A percentile compares a stretch with the other conserved stretches of the same genome.
Evolutionary conservation across 92 coral and sea anemone genomes (phyloP).

Genomic region (Zoanthus sansibaricus): DNA sequence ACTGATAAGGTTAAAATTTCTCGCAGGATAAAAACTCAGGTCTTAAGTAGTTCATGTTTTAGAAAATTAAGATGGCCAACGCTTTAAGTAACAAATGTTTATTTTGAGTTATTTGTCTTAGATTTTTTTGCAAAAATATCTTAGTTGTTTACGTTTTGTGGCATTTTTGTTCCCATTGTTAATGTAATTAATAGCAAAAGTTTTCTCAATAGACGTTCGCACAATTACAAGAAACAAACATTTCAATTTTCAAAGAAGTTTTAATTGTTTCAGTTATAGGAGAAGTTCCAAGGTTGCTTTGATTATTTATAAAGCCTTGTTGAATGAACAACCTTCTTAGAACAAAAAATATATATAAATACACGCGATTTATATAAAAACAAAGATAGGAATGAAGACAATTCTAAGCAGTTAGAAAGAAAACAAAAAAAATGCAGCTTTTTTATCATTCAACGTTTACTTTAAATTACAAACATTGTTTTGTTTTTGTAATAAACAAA

Average conservation of each 20-base stretch:
- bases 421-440: conserved; percentile 1
- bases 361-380: background rate
- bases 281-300: background rate
- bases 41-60: background rate
- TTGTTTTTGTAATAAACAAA: background rate
- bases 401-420: background rate
- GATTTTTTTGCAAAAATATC: background rate
- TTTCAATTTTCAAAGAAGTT: background rate
- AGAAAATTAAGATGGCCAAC: background rate
- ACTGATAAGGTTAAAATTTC: background rate
- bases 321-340: background rate
- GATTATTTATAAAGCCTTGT: background rate
- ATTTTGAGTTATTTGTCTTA: conserved; percentile 11
- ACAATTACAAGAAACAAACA: background rate
- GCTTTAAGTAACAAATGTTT: background rate
- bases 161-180: background rate
- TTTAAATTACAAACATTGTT: background rate
- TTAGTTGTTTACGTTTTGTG: background rate
- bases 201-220: background rate
- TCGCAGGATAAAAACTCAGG: background rate
- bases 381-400: background rate
- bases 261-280: background rate
- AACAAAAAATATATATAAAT: background rate
- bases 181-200: background rate
- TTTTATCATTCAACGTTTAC: conserved; percentile 16